Evolutionary conservation across 2,797 vertebrate genomes (phyloP), one percentile per base, ranked within the genome.

Genomic region (Cheirogaleus major): DNA sequence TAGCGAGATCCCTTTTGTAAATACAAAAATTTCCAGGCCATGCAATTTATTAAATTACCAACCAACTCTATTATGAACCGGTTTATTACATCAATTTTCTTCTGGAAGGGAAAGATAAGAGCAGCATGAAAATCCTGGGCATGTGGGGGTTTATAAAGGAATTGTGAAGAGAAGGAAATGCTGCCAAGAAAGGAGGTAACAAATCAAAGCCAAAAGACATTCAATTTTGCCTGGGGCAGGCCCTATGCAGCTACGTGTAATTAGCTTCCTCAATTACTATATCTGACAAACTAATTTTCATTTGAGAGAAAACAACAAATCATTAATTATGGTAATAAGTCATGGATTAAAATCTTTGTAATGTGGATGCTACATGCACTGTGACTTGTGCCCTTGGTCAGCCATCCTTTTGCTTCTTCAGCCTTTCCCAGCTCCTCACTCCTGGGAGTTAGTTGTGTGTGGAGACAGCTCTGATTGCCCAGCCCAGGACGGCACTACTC

Each of bases 211-310:
- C 98, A 97, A 94, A 76, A 93, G 94, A 95, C 89, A 94, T 63
- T 86, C 94, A 69, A 57, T 93, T 94, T 91, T 88, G 96, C 96
- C 95, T 65, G 43, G 89, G 93, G 96, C 95, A 84, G 94, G 91
- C 86, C 97, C 98, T 93, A 87, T 41, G 45, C 69, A 91, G 89
- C 83, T 97, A 32, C 14, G 84, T 98, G 85, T 95, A 97, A 97
- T 98, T 96, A 97, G 89, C 93, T 95, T 97, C 95, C 95, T 96
- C 76, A 95, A 93, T 86, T 93, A 96, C 69, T 93, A 94, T 89
- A 94, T 98, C 93, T 98, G 97, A 97, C 96, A 96, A 98, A 97
- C 84, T 95, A 91, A 84, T 98, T 98, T 97, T 98, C 97, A 97
- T 96, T 95, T n/a, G 92, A 95, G 94, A 96, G 76, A 80, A 95